Conservation (phyloP, 2,888 invertebrate species). For the Mayetiola destructor region DNA sequence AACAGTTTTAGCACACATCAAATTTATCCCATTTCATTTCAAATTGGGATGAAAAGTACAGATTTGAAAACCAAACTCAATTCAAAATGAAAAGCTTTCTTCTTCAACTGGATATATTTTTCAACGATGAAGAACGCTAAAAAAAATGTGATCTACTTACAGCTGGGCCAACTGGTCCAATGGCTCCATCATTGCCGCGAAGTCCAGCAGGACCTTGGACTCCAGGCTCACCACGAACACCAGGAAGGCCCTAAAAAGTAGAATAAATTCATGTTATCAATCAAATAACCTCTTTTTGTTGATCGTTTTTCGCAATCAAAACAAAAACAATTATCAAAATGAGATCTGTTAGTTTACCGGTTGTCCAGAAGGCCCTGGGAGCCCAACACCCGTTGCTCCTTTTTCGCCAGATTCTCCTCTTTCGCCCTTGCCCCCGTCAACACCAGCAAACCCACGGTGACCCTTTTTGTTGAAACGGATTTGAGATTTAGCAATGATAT, state of each 20-base stretch:
- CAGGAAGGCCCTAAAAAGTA: not conserved
- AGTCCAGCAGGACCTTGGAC: not conserved
- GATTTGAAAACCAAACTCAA: not conserved
- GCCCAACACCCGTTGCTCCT: slow-evolving; percentile 43
- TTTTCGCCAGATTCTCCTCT: slow-evolving; percentile 65
- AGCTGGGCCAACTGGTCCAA: slow-evolving; percentile 55
- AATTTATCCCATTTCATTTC: not conserved
- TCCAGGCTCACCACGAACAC: not conserved
- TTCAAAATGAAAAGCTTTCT: too few relatives aligned
- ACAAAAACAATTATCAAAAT: not conserved
- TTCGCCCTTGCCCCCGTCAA: slow-evolving; percentile 52
- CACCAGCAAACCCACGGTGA: slow-evolving; percentile 64
- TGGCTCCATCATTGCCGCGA: slow-evolving; percentile 38
- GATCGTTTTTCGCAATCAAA: not conserved
- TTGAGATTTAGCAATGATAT: too few relatives aligned
- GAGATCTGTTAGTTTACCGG: not conserved
- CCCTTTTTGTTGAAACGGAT: too few relatives aligned
- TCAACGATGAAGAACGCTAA: too few relatives aligned
- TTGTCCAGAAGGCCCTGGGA: not conserved
- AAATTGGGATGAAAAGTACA: not conserved
- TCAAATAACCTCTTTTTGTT: not conserved
- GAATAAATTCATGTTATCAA: not conserved
- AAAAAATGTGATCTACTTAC: slow-evolving; percentile 41
- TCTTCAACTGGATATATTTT: too few relatives aligned
- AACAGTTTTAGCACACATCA: not conserved